phyloP scores from a whole-genome alignment of 2,888 invertebrate genomes.

The Augiades crinisus region DNA sequence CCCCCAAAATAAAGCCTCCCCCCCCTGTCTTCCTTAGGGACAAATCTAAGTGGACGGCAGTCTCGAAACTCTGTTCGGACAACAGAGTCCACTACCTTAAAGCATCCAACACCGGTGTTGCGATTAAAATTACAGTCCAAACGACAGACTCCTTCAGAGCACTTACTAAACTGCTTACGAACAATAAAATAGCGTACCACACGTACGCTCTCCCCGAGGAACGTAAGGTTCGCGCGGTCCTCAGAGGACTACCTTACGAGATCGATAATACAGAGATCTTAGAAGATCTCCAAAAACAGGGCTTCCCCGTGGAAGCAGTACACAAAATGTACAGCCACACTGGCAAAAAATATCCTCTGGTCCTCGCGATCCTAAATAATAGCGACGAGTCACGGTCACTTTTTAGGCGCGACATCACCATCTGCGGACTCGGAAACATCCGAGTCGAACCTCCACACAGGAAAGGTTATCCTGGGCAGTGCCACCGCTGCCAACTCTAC shows the following conservation, averaged over 20 bases:
- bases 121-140: not conserved
- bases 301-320: not conserved
- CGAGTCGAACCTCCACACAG: not conserved
- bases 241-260: no score
- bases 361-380: no score
- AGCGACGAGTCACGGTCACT: no score
- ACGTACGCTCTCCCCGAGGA: constrained; percentile 1
- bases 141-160: not conserved
- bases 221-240: not conserved
- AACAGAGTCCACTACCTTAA: not conserved
- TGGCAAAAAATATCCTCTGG: not conserved
- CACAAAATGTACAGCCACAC: not conserved
- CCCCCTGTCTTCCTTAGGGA: not conserved
- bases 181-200: not conserved
- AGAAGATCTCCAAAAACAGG: not conserved
- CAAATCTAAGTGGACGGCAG: not conserved
- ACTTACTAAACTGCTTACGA: not conserved
- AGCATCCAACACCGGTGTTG: not conserved
- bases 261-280: no score
- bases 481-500: constrained; percentile 13
- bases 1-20: not conserved
- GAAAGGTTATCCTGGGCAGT: not conserved
- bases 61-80: not conserved
- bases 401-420: no score
- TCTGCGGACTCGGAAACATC: no score